A percentile compares a stretch with the other conserved stretches of the same genome.
These are phyloP conservation scores for Himantopus leucocephalus DNA, from an alignment of 2,113 vertebrate species.

Conservation along the genomic window DNA sequence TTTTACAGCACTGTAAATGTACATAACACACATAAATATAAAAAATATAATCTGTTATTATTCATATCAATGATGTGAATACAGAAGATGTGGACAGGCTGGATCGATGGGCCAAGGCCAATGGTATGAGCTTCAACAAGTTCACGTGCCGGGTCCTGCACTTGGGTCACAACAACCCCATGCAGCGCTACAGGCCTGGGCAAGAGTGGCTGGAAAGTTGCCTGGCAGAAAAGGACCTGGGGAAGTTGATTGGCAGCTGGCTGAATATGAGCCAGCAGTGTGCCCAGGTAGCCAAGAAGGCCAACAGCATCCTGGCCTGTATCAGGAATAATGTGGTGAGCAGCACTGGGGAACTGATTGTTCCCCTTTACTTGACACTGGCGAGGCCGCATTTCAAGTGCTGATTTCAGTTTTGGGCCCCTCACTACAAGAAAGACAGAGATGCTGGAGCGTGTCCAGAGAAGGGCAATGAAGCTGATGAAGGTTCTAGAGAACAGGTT, in stretches of 20 bases:
- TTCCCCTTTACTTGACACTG: fast-evolving
- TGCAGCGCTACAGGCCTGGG: fast-evolving
- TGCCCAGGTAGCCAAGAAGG: not conserved
- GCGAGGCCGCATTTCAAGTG: fast-evolving
- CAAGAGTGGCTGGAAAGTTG: not conserved
- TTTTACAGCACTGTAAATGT: not conserved
- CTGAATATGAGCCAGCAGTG: not conserved
- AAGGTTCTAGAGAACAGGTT: not conserved
- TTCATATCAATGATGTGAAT: not conserved
- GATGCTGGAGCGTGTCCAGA: fast-evolving
- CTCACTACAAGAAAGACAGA: not conserved
- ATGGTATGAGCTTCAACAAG: not conserved
- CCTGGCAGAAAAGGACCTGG: not conserved
- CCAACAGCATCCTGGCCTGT: not conserved
- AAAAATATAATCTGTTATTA: not conserved
- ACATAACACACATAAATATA: not conserved
- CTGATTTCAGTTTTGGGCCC: not conserved
- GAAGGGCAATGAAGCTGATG: fast-evolving
- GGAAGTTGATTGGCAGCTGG: fast-evolving
- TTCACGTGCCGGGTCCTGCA: fast-evolving
- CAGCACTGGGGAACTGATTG: not conserved
- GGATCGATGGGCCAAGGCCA: fast-evolving
- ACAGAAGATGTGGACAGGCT: not conserved
- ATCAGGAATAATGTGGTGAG: not conserved
- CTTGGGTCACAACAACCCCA: not conserved